phyloP scores from a whole-genome alignment of 2,113 vertebrate species.

The Alexandromys fortis region DNA sequence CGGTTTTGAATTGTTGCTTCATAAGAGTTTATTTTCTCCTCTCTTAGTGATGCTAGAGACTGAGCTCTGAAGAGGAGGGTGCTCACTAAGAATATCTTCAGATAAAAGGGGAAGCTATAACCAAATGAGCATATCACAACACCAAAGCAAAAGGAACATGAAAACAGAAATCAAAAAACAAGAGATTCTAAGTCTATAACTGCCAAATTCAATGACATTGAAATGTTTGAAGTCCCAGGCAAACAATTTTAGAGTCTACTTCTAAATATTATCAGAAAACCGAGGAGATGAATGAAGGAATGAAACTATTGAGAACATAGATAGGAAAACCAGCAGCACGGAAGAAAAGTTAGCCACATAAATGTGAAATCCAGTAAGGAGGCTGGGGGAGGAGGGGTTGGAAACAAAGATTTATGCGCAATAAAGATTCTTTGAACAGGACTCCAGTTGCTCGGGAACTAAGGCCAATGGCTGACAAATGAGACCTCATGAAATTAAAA shows the following conservation, averaged over 20 bases:
- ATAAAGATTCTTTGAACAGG: neutral
- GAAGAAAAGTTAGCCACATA: too few relatives aligned
- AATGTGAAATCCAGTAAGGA: neutral
- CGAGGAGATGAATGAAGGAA: neutral
- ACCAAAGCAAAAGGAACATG: neutral
- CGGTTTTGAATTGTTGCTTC: neutral
- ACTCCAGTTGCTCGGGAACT: neutral
- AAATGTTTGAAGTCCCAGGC: neutral
- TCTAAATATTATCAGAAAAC: neutral
- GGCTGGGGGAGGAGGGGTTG: too few relatives aligned
- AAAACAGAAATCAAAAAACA: neutral
- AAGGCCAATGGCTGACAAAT: neutral
- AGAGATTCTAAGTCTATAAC: neutral
- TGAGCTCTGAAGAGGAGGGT: neutral
- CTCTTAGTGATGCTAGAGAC: neutral
- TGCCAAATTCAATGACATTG: neutral
- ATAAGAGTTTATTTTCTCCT: neutral
- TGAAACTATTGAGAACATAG: neutral
- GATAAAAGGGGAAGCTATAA: neutral
- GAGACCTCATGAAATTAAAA: neutral
- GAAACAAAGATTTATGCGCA: neutral
- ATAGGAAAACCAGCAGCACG: neutral
- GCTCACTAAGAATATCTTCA: neutral
- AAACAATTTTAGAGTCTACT: neutral
- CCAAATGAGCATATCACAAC: too few relatives aligned